Conservation (phyloP, 1,140 invertebrate species). For the Aleiodes sp. region DNA sequence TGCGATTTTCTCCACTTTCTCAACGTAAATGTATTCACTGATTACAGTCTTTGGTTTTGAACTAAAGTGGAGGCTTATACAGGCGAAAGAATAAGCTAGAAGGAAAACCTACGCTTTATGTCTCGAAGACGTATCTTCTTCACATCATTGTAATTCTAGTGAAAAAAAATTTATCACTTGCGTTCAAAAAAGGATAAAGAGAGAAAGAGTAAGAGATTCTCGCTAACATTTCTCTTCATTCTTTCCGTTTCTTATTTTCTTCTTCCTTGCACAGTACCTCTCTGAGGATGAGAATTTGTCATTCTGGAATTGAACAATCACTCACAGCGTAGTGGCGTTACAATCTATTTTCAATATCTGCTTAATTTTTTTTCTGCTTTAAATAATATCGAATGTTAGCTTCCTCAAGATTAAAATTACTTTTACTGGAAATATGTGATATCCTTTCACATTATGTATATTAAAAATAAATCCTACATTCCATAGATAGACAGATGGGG, state of each 20-base stretch:
- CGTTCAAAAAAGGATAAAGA: background rate
- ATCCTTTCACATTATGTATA: too few relatives aligned
- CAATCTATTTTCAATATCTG: background rate
- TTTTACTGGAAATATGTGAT: too few relatives aligned
- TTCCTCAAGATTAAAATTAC: too few relatives aligned
- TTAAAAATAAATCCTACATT: background rate
- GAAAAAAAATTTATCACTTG: slow-evolving; percentile 29
- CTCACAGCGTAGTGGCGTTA: background rate
- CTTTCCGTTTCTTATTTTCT: background rate
- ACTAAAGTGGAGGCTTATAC: slow-evolving; percentile 8
- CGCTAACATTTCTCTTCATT: background rate
- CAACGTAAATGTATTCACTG: slow-evolving; percentile 30
- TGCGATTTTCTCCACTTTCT: slow-evolving; percentile 1
- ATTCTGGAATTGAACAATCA: background rate
- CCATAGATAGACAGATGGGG: background rate
- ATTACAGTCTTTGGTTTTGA: slow-evolving; percentile 25
- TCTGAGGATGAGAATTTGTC: background rate
- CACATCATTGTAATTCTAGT: background rate
- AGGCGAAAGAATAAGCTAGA: too few relatives aligned
- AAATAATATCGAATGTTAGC: too few relatives aligned
- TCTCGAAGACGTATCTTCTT: slow-evolving; percentile 1
- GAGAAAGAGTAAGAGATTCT: background rate
- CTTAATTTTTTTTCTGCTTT: too few relatives aligned
- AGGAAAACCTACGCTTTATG: background rate
- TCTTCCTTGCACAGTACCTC: too few relatives aligned